Conservation (phyloP, 2,113 vertebrate species). For the Xiphophorus couchianus region DNA sequence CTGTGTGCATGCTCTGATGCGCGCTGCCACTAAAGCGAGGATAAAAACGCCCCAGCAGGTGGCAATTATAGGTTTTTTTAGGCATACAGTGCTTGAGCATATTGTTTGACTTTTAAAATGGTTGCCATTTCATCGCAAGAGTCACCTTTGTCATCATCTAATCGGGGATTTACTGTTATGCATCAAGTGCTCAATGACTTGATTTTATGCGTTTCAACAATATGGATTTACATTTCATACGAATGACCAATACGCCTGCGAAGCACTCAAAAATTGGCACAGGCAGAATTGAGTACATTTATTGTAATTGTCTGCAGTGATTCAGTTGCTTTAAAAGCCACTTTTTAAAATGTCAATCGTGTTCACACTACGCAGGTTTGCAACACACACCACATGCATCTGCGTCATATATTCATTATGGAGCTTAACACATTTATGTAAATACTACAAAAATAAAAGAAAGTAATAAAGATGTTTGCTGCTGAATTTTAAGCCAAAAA, state of each 20-base stretch:
- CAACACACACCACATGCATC: neutral
- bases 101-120: neutral
- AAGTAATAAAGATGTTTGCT: neutral
- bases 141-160: constrained; percentile 6
- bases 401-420: neutral
- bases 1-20: constrained; percentile 7
- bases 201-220: constrained; percentile 28
- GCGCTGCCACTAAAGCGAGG: neutral
- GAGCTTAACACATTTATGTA: neutral
- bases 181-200: neutral
- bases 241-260: constrained; percentile 2
- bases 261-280: neutral
- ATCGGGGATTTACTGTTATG: neutral
- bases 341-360: neutral
- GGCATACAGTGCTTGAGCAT: neutral
- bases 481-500: too few relatives aligned
- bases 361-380: neutral
- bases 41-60: neutral
- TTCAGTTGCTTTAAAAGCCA: neutral
- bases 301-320: neutral
- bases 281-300: neutral
- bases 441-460: too few relatives aligned
- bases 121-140: neutral
- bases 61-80: neutral
- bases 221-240: neutral